Evolutionary conservation across 2,888 invertebrate species (phyloP).

Genomic region (Epicampocera succincta): DNA sequence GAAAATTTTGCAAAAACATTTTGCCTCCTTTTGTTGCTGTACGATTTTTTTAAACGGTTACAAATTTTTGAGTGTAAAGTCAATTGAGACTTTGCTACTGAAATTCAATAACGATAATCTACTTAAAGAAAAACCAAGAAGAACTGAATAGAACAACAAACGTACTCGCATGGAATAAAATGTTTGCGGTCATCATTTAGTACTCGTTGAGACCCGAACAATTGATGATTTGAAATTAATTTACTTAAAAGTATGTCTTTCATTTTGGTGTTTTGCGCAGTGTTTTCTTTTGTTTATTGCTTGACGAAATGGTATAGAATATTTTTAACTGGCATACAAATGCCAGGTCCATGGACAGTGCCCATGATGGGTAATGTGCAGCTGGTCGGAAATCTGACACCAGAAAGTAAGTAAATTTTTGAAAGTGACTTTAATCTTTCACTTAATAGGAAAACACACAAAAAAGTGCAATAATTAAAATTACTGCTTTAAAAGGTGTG

Average conservation of each 20-base stretch:
- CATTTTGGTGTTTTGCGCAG: constrained; percentile 63
- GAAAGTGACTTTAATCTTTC: not conserved
- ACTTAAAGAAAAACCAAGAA: constrained; percentile 7
- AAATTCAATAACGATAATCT: constrained; percentile 7
- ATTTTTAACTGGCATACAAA: constrained; percentile 72
- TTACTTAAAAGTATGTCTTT: constrained; percentile 52
- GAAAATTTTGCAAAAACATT: too few relatives aligned
- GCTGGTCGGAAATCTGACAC: constrained; percentile 77
- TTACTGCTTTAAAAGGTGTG: too few relatives aligned
- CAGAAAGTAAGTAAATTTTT: constrained; percentile 75
- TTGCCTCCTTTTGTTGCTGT: too few relatives aligned
- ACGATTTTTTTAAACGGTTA: not conserved
- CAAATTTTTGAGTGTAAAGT: not conserved
- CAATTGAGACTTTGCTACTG: not conserved
- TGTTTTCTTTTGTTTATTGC: constrained; percentile 60
- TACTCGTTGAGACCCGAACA: constrained; percentile 13
- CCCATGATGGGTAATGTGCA: constrained; percentile 79
- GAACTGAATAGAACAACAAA: not conserved
- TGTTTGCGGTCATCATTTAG: constrained; percentile 6
- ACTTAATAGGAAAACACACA: not conserved
- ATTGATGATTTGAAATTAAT: too few relatives aligned
- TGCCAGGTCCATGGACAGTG: constrained; percentile 79
- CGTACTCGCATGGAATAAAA: not conserved
- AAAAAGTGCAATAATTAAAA: too few relatives aligned
- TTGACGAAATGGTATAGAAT: constrained; percentile 70